Conservation (phyloP, 92 coral and sea anemone genomes). For the Bergia puertoricense region DNA sequence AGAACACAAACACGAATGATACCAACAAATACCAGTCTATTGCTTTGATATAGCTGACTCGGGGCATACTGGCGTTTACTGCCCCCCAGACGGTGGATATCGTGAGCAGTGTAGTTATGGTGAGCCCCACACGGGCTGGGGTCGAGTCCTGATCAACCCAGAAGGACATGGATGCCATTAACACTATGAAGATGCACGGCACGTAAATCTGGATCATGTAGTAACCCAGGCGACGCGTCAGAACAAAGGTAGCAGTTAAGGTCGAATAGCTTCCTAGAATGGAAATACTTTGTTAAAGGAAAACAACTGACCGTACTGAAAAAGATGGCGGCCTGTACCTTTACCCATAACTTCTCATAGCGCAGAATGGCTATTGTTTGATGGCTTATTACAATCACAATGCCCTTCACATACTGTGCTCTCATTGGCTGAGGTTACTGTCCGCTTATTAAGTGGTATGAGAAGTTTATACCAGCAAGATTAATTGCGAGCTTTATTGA, state of each 20-base stretch:
- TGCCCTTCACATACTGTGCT: no score
- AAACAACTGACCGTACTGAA: no score
- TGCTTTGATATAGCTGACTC: conserved; percentile 55
- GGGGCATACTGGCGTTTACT: conserved; percentile 58
- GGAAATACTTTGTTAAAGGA: neutral
- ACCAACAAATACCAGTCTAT: conserved; percentile 50
- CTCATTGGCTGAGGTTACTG: no score
- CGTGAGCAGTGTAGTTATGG: conserved; percentile 54
- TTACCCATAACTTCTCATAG: no score
- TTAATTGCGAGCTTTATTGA: no score
- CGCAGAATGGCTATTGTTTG: no score
- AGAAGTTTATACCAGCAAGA: no score
- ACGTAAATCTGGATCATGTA: conserved; percentile 53
- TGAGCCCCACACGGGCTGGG: conserved; percentile 59
- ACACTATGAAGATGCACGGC: conserved; percentile 53
- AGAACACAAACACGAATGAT: conserved; percentile 52
- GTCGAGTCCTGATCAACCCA: conserved; percentile 59
- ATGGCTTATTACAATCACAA: no score
- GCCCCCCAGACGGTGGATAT: conserved; percentile 58
- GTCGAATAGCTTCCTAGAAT: conserved; percentile 47
- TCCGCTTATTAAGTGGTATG: no score
- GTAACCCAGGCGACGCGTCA: conserved; percentile 52
- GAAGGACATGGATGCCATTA: conserved; percentile 57
- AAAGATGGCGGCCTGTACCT: no score
- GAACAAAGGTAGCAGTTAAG: conserved; percentile 37